Base-by-base conservation (phyloP, 2,113 vertebrate genomes). In the Apus apus region DNA sequence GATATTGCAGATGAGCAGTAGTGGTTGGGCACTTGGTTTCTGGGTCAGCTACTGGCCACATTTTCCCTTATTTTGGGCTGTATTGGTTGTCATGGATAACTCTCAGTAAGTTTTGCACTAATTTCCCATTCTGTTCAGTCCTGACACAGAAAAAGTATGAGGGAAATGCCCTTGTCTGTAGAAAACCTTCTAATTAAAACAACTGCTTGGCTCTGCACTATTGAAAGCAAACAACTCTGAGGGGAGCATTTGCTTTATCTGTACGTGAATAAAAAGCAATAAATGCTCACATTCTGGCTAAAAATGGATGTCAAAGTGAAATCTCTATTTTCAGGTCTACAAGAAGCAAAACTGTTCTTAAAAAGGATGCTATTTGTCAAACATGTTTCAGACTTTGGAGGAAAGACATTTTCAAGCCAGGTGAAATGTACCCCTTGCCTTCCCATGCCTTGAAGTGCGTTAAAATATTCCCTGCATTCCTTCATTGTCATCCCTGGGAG, bases 141-240 rank as follows among this genome's bases (percentile, higher is more conserved):
- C 62, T 60, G 56, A 57, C 6, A 6, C 32, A 88, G 29, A 13
- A 78, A 21, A 40, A 74, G 68, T 60, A 85, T 81, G 61, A 76
- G 38, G 61, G 58, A 92, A 81, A 81, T 81, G 88, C 58, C 68
- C 82, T 95, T 85, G 90, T 71, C 72, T 66, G 2, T 60, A 81
- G 85, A 77, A 93, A 93, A 87, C 45, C 79, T 67, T 83, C 87
- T 90, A 94, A 94, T 92, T 94, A 90, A 93, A 96, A 84, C 87
- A 94, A 74, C 80, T 76, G 36, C 83, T 89, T 19, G 11, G 51
- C 82, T 96, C 75, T 93, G 67, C 0, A 1, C 71, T 92, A 11
- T 38, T 85, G 88, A 92, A 83, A 92, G 83, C 81, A 90, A 94
- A 92, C 90, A 95, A 19, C 73, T 95, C 93, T 85, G 80, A 92